Percentiles rank a stretch among this genome's conserved stretches.
Conservation (phyloP, 2,113 vertebrate species). For the Gambusia affinis region DNA sequence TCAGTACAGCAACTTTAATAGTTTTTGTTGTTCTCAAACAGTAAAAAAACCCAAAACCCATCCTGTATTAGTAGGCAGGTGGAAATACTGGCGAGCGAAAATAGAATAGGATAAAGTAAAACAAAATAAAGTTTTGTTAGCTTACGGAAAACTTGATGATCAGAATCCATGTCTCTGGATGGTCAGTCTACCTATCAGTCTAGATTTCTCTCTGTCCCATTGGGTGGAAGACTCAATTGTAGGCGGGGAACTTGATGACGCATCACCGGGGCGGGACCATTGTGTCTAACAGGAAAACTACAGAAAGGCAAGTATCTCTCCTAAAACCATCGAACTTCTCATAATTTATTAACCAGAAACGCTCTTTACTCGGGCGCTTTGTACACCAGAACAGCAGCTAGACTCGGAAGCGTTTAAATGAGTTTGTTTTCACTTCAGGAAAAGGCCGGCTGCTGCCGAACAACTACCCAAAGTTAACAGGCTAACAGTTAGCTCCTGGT, state of each 20-base stretch:
- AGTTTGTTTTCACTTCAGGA: not conserved
- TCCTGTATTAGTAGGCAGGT: too few relatives aligned
- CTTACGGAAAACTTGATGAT: too few relatives aligned
- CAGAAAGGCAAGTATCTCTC: constrained; percentile 67
- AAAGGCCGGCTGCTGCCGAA: constrained; percentile 14
- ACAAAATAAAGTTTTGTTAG: too few relatives aligned
- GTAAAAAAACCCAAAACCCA: too few relatives aligned
- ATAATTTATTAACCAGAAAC: not conserved
- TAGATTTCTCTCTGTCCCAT: constrained; percentile 15
- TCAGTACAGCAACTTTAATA: too few relatives aligned
- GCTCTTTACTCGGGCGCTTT: not conserved
- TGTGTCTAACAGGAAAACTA: constrained; percentile 75
- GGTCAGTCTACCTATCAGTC: not conserved
- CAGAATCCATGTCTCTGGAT: too few relatives aligned
- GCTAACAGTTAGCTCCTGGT: constrained; percentile 48
- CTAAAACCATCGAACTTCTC: constrained; percentile 56
- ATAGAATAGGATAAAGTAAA: too few relatives aligned
- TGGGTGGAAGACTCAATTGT: constrained; percentile 30
- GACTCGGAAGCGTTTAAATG: too few relatives aligned
- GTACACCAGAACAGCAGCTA: too few relatives aligned
- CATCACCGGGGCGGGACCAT: constrained; percentile 58
- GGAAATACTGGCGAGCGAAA: too few relatives aligned
- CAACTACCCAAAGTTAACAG: constrained; percentile 60
- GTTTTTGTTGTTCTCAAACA: too few relatives aligned
- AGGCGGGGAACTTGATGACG: constrained; percentile 40